Base-by-base conservation (phyloP, 2,888 invertebrate species). In the Agrotis exclamationis region DNA sequence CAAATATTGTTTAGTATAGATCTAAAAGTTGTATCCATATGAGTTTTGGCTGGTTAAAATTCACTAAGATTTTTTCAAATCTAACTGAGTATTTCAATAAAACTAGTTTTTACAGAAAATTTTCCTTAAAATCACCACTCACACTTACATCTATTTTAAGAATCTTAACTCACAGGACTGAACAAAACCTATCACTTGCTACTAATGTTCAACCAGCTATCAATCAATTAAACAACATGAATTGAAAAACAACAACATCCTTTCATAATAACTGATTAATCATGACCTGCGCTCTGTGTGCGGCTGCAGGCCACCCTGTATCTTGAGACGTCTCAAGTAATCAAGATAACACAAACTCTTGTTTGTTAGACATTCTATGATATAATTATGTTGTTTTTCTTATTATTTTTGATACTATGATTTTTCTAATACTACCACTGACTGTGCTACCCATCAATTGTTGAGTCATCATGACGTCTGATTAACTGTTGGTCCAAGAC, bases 231-330 rank as follows among this genome's bases (percentile, higher is more conserved):
- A 54, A 39, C 33, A 22, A 24, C 33, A 54, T 22, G 11, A 51
- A 33, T 68, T 68, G 16, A 24, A 53, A 69, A 68, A 56, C 54
- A 56, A 69, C 56, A 47, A 54, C 20, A 44, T 44, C 20, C 20
- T 73, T 60, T 70, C 22, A 73, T n/a, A 50, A 60, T 33, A 62
- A 70, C 63, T 70, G 51, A 70, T 73, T 45, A 62, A 51, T 33
- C n/a, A n/a, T 62, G 50, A 60, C 44, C 44, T 45, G 22, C 53
- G 45, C 22, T 16, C n/a, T 45, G 33, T 50, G 44, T 50, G 11
- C 1, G 47, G 44, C 47, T 71, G 71, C 47, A 20, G 59, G 59
- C 28, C 62, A 62, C 33, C 7, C 22, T 24, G 22, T 20, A 45
- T 73, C n/a, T 50, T 45, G n/a, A 70, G 16, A 45, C 20, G 50